Base-by-base conservation (phyloP, 1,140 invertebrate genomes). In the Cotesia typhae region DNA sequence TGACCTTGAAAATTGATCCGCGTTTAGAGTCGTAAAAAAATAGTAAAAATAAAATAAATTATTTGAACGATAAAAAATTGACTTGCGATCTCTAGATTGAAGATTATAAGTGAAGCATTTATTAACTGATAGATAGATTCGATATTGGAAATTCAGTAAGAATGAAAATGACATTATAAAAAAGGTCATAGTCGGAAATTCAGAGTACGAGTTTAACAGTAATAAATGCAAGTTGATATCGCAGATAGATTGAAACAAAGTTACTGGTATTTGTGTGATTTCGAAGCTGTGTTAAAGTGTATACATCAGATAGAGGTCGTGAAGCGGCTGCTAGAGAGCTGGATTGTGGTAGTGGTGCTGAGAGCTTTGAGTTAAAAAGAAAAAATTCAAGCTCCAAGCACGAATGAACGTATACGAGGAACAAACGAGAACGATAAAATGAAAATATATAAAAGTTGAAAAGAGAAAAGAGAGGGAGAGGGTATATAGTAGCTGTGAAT, bases 401-500 rank as follows among this genome's bases (percentile, higher is more conserved):
- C 6, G 41, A 47, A 47, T 47, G 41, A 47, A 47, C 6, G 41
- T 9, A 10, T 47, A 47, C 41, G 41, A 47, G 28, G 3, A 28
- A 28, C 28, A 28, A 28, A 28, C 28, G 28, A 28, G 28, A 28
- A 28, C 28, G 28, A 28, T 28, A 28, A 28, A 47, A 47, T 47
- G 41, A 47, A 47, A 47, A 47, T 47, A 47, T 47, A 47, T 6
- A 20, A 28, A 36, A 64, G 51, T 14, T 28, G 10, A 65, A 53
- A 65, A 66, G 61, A 65, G 61, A 38, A 47, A 38, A 35, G 7
- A 52, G 53, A 47, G 17, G 60, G 59, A 67, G 59, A 76, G 55
- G 76, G 17, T 17, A 17, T 74, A 74, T 76, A 76, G 75, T 52
- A 55, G 51, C 60, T 53, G 28, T 20, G 35, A 72, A 72, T 67